Evolutionary conservation across 2,113 vertebrate species (phyloP).

Genomic region (Pao palembangensis): DNA sequence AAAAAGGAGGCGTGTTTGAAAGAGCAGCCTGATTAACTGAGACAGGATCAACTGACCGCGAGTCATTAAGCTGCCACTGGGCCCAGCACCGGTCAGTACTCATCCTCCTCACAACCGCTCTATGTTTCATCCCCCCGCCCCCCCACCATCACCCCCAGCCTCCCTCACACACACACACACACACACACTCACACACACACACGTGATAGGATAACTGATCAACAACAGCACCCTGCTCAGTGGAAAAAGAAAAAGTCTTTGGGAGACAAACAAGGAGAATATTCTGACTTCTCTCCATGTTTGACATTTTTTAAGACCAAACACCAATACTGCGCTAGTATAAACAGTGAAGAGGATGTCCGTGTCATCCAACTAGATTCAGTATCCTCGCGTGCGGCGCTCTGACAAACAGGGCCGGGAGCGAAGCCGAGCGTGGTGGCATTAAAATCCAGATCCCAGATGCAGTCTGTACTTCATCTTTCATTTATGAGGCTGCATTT

Average conservation of each 20-base stretch:
- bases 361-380: no score
- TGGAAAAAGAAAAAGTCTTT: no score
- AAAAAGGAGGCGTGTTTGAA: slow-evolving; percentile 38
- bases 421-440: neutral
- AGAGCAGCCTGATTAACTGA: slow-evolving; percentile 73
- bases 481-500: neutral
- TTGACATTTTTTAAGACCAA: no score
- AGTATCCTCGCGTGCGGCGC: no score
- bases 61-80: slow-evolving; percentile 73
- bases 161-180: slow-evolving; percentile 47
- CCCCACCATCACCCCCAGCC: slow-evolving; percentile 38
- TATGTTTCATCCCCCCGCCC: slow-evolving; percentile 44
- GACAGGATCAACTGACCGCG: slow-evolving; percentile 74
- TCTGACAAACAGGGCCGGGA: no score
- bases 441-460: neutral
- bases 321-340: no score
- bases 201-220: no score
- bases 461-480: neutral
- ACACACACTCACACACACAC: slow-evolving; percentile 11
- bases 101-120: slow-evolving; percentile 58
- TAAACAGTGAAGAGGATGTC: no score
- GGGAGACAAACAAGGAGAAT: no score
- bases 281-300: no score
- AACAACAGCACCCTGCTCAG: no score
- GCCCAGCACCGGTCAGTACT: slow-evolving; percentile 70